A percentile compares a stretch with the other conserved stretches of the same genome.
These are phyloP conservation scores for Larimichthys crocea DNA, from an alignment of 2,113 vertebrate genomes.

Conservation along the genomic window DNA sequence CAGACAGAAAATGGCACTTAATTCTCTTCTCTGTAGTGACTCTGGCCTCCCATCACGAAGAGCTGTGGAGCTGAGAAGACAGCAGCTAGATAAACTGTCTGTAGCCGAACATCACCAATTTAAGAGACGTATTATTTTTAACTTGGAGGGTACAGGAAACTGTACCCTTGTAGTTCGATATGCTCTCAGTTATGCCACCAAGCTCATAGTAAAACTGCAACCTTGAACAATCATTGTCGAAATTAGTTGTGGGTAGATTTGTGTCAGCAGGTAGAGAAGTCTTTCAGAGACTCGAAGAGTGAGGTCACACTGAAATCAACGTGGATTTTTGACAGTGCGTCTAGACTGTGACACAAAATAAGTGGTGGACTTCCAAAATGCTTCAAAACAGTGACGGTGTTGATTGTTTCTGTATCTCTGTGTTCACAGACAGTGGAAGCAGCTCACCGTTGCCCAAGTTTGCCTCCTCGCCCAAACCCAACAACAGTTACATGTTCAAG, in stretches of 20 bases:
- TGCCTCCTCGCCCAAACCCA: conserved; percentile 98
- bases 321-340: neutral
- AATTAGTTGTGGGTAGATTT: neutral
- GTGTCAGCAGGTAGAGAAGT: too few species aligned
- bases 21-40: too few species aligned
- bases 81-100: neutral
- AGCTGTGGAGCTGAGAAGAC: too few species aligned
- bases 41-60: too few species aligned
- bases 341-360: neutral
- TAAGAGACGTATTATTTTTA: neutral
- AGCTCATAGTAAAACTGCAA: neutral
- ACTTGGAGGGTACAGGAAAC: neutral
- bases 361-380: neutral
- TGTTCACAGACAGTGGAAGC: conserved; percentile 95
- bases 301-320: neutral
- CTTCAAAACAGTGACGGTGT: neutral
- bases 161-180: neutral
- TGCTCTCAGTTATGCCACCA: neutral
- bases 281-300: too few species aligned
- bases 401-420: conserved; percentile 21
- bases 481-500: conserved; percentile 99
- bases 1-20: too few species aligned
- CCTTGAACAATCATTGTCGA: neutral
- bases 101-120: neutral
- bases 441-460: conserved; percentile 99